These are phyloP conservation scores for Anas bahamensis DNA, from an alignment of 2,797 vertebrate genomes.

Conservation along the genomic window DNA sequence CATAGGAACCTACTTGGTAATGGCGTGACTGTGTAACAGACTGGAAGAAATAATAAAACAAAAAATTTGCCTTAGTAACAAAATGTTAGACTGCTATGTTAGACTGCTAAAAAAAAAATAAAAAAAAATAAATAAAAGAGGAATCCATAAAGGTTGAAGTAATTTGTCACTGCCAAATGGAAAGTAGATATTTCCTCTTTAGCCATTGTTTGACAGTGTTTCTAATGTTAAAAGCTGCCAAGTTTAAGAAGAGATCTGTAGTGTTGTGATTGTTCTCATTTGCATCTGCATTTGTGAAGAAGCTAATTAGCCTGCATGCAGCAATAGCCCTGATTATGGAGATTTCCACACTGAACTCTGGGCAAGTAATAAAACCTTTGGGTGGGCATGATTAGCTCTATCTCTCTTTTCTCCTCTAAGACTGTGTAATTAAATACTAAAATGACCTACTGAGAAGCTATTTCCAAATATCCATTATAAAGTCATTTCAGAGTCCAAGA, in stretches of 20 bases:
- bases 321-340: background rate
- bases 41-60: slow-evolving; percentile 20
- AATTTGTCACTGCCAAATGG: slow-evolving; percentile 41
- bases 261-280: background rate
- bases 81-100: slow-evolving; percentile 36
- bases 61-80: background rate
- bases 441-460: background rate
- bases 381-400: background rate
- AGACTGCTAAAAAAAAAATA: background rate
- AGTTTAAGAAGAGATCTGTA: background rate
- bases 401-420: background rate
- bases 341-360: background rate
- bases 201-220: background rate
- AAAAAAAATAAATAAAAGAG: slow-evolving; percentile 1
- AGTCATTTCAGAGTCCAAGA: background rate
- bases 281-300: background rate
- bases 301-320: background rate
- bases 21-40: background rate
- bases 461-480: background rate
- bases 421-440: background rate
- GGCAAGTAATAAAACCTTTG: background rate
- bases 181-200: slow-evolving; percentile 36
- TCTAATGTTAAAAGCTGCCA: slow-evolving; percentile 7
- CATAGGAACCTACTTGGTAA: background rate
- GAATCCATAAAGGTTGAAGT: slow-evolving; percentile 7